These are phyloP conservation scores for Anabas testudineus DNA, from an alignment of 2,797 vertebrate species.

Conservation along the genomic window DNA sequence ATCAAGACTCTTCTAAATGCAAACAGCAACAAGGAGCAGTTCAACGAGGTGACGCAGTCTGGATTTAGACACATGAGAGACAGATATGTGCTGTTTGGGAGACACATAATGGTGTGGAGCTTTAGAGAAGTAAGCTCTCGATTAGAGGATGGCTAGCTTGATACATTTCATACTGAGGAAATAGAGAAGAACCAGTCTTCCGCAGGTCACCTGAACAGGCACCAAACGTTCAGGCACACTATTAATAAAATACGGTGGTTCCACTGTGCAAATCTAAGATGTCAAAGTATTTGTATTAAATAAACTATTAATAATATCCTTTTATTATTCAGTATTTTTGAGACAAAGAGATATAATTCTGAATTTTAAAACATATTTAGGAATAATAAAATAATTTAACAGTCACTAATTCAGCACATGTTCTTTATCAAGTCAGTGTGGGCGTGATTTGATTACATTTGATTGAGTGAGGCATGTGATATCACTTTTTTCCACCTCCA, in stretches of 20 bases:
- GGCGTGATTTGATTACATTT: background rate
- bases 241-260: too few relatives aligned
- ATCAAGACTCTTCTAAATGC: slow-evolving; percentile 11
- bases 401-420: background rate
- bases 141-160: slow-evolving; percentile 10
- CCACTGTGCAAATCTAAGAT: slow-evolving; percentile 4
- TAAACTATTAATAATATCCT: too few relatives aligned
- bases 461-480: background rate
- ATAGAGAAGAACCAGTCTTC: slow-evolving; percentile 24
- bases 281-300: too few relatives aligned
- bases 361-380: background rate
- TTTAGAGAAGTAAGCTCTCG: slow-evolving; percentile 27
- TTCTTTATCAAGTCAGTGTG: background rate
- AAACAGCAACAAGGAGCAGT: slow-evolving; percentile 25
- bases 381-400: too few relatives aligned
- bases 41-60: background rate
- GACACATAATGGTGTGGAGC: background rate
- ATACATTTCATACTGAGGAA: slow-evolving; percentile 15
- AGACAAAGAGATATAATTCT: background rate
- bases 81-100: background rate
- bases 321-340: too few relatives aligned
- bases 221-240: slow-evolving; percentile 1
- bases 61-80: slow-evolving; percentile 10
- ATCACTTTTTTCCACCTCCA: background rate
- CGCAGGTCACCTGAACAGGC: slow-evolving; percentile 1